These are phyloP conservation scores for Lordiphosa mommai DNA, from an alignment of 1,140 invertebrate species.

Conservation along the genomic window DNA sequence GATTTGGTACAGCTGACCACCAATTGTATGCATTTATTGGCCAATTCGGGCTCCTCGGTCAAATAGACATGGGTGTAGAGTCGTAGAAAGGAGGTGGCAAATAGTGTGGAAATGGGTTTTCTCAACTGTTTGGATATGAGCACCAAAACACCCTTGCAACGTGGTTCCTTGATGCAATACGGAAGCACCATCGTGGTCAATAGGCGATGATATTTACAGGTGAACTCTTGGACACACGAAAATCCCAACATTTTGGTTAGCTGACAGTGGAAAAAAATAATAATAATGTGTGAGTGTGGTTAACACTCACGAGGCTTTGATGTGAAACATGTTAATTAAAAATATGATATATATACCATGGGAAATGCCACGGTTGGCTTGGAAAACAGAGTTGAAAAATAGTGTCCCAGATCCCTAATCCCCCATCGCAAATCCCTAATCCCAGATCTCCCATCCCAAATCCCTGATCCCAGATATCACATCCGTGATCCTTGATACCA, in stretches of 20 bases:
- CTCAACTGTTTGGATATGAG: conserved; percentile 77
- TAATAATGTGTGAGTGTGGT: not conserved
- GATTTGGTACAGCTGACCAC: conserved; percentile 82
- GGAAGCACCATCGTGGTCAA: conserved; percentile 79
- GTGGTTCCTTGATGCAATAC: conserved; percentile 80
- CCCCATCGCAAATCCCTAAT: too few relatives aligned
- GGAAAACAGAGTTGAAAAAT: too few relatives aligned
- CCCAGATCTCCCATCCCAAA: too few relatives aligned
- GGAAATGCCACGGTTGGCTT: too few relatives aligned
- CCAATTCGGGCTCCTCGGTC: conserved; percentile 81
- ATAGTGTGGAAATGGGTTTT: conserved; percentile 82
- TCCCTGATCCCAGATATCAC: too few relatives aligned
- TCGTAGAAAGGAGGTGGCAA: conserved; percentile 83
- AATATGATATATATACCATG: too few relatives aligned
- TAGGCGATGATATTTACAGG: conserved; percentile 68
- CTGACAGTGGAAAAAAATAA: conserved; percentile 8
- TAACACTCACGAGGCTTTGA: too few relatives aligned
- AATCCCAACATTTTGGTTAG: conserved; percentile 70
- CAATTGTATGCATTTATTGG: conserved; percentile 82
- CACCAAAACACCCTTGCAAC: conserved; percentile 63
- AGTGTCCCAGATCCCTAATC: too few relatives aligned
- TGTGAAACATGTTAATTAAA: too few relatives aligned
- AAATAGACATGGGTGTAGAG: conserved; percentile 85
- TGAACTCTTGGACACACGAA: conserved; percentile 70
- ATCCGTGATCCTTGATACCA: too few relatives aligned